phyloP scores from a whole-genome alignment of 2,797 vertebrate genomes.

The Cygnus olor region DNA sequence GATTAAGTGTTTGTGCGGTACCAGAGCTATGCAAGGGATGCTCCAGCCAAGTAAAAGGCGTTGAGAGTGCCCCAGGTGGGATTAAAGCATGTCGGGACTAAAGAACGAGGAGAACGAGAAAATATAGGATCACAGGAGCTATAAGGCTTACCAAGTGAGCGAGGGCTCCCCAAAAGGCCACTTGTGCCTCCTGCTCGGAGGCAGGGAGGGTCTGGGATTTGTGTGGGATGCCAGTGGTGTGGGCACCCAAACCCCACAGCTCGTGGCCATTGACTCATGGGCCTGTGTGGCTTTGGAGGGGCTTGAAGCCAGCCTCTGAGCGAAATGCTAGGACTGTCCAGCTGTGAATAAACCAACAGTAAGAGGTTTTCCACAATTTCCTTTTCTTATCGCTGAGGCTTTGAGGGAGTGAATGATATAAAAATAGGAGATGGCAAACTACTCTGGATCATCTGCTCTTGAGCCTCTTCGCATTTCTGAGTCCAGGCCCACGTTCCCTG shows the following conservation, averaged over 20 bases:
- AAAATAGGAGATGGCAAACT: background rate
- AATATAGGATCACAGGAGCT: background rate
- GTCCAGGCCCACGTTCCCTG: background rate
- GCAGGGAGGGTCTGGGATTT: background rate
- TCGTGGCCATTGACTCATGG: background rate
- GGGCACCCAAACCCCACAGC: background rate
- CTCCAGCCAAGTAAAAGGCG: background rate
- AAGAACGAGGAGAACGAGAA: background rate
- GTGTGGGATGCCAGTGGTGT: background rate
- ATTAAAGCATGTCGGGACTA: background rate
- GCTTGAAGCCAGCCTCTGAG: background rate
- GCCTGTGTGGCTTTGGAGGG: background rate
- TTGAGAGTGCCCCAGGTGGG: background rate
- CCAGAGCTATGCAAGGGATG: background rate
- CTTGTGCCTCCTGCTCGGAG: background rate
- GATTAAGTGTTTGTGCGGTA: background rate
- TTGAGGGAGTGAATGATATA: background rate
- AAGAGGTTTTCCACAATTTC: background rate
- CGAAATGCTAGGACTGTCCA: background rate
- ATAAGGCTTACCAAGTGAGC: background rate
- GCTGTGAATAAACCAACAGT: background rate
- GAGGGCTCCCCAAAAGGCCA: background rate
- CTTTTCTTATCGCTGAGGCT: background rate
- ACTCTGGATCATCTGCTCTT: background rate
- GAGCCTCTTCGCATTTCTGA: background rate